Evolutionary conservation across 2,113 vertebrate species (phyloP).

Genomic region (Melanerpes formicivorus): DNA sequence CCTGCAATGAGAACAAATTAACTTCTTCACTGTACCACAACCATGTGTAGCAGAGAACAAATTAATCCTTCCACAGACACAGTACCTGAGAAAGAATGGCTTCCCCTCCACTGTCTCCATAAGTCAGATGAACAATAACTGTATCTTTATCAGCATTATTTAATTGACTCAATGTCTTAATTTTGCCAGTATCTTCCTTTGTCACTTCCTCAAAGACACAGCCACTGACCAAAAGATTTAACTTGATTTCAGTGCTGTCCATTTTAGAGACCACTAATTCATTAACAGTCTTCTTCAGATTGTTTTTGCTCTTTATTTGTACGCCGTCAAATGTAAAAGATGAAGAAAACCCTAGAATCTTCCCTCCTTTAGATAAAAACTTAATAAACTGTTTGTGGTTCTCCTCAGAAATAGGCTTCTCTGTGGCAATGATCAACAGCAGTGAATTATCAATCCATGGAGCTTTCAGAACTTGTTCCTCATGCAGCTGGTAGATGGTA

Average conservation of each 20-base stretch:
- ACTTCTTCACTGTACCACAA: background rate
- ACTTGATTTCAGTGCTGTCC: slow-evolving; percentile 72
- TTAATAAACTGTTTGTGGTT: slow-evolving; percentile 77
- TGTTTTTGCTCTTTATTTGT: slow-evolving; percentile 60
- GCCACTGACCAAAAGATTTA: slow-evolving; percentile 81
- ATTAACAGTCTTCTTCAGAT: slow-evolving; percentile 50
- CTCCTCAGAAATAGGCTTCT: slow-evolving; percentile 69
- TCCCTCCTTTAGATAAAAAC: slow-evolving; percentile 87
- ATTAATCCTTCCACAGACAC: background rate
- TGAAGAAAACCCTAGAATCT: slow-evolving; percentile 83
- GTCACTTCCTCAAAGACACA: slow-evolving; percentile 68
- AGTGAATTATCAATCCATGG: slow-evolving; percentile 88
- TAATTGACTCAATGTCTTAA: slow-evolving; percentile 80
- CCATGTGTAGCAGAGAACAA: fast-evolving
- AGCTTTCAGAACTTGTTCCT: slow-evolving; percentile 80
- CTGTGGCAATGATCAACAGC: slow-evolving; percentile 84
- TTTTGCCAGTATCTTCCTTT: background rate
- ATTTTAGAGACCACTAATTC: slow-evolving; percentile 78
- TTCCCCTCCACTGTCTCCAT: slow-evolving; percentile 81
- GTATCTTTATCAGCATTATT: slow-evolving; percentile 71
- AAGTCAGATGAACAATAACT: slow-evolving; percentile 82
- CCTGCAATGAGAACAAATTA: fast-evolving
- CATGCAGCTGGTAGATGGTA: slow-evolving; percentile 81
- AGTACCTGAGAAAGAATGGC: slow-evolving; percentile 93
- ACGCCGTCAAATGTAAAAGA: slow-evolving; percentile 80